Percentiles rank a stretch among this genome's conserved stretches.
Conservation (phyloP, 2,113 vertebrate genomes). For the Proterorhinus semilunaris region DNA sequence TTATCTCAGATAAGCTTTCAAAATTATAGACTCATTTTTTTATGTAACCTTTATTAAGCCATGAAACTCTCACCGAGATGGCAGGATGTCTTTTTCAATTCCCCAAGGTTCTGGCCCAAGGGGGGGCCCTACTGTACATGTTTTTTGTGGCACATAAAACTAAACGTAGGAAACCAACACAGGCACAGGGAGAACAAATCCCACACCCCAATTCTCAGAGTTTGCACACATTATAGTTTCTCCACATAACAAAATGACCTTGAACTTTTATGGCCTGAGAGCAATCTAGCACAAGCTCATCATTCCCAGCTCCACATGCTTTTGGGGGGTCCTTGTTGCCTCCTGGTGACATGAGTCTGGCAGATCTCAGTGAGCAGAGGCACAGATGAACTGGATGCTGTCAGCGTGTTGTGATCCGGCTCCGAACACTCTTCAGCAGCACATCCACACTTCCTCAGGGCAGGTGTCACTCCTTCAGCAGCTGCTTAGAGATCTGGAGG, state of each 20-base stretch:
- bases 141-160: no score
- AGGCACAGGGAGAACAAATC: no score
- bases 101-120: no score
- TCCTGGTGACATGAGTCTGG: constrained; percentile 23
- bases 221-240: background rate
- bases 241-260: background rate
- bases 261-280: background rate
- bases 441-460: constrained; percentile 49
- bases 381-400: constrained; percentile 39
- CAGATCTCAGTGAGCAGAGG: constrained; percentile 22
- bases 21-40: no score
- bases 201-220: no score
- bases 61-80: no score
- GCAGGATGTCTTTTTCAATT: no score
- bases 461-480: constrained; percentile 35
- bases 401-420: constrained; percentile 38
- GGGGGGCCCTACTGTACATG: no score
- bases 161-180: no score
- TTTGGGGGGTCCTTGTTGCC: background rate
- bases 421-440: constrained; percentile 47
- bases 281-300: background rate
- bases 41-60: no score
- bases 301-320: background rate
- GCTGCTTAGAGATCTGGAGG: background rate
- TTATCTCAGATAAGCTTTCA: constrained; percentile 55